Evolutionary conservation across 2,113 vertebrate species (phyloP).

Genomic region (Aegypius monachus): DNA sequence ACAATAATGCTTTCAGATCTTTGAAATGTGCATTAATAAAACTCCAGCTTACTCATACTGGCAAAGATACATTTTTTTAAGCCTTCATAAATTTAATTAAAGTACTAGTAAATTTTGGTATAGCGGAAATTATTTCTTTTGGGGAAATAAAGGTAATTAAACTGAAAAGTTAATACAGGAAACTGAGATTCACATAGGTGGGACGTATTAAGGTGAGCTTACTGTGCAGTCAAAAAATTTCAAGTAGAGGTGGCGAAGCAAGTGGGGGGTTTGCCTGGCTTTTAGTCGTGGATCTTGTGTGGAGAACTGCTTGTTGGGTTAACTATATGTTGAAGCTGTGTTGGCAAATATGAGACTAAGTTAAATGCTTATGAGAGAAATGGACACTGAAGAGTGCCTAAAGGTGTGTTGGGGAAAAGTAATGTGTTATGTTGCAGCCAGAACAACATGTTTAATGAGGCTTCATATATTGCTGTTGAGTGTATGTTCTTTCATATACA

Average conservation of each 20-base stretch:
- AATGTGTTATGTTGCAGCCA: background rate
- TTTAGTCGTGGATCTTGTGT: background rate
- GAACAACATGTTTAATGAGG: background rate
- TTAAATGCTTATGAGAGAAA: background rate
- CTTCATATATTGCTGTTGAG: background rate
- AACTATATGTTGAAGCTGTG: background rate
- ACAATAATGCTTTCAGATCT: background rate
- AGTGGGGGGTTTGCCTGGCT: background rate
- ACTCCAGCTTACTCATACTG: background rate
- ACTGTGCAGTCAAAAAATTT: background rate
- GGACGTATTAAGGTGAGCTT: background rate
- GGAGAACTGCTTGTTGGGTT: rapidly evolving
- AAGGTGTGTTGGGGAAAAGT: background rate
- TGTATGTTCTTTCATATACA: background rate
- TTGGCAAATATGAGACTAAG: background rate
- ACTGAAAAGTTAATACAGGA: background rate
- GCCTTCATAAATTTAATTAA: background rate
- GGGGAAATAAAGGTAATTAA: background rate
- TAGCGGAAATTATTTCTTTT: background rate
- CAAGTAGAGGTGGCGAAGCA: background rate
- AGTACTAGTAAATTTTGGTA: background rate
- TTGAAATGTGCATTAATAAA: background rate
- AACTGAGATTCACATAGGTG: background rate
- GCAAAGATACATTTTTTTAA: background rate
- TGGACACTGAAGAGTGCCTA: background rate